Evolutionary conservation across 2,113 vertebrate species (phyloP).

Genomic region (Syngnathus typhle): DNA sequence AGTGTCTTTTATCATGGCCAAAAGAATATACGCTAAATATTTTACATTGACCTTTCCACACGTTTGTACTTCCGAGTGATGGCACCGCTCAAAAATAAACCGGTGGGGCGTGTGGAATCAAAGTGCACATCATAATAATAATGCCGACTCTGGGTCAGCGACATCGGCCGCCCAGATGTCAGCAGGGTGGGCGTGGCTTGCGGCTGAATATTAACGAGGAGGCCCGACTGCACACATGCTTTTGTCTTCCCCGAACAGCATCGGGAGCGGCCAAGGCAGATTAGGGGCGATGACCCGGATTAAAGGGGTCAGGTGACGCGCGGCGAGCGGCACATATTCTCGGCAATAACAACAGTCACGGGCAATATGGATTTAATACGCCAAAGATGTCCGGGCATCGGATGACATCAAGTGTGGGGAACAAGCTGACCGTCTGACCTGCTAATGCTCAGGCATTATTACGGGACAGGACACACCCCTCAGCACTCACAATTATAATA

Average conservation of each 20-base stretch:
- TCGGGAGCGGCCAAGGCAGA: slow-evolving; percentile 39
- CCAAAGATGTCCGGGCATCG: no score
- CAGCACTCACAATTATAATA: no score
- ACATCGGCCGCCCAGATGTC: slow-evolving; percentile 54
- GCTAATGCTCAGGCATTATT: no score
- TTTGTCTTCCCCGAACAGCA: slow-evolving; percentile 32
- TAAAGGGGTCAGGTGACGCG: slow-evolving; percentile 39
- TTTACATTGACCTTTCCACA: no score
- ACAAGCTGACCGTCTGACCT: no score
- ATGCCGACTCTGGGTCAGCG: slow-evolving; percentile 11
- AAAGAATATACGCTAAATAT: no score
- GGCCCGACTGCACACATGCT: slow-evolving; percentile 33
- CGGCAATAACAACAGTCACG: background rate
- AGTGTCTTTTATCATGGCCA: no score
- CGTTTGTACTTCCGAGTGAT: no score
- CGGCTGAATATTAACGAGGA: slow-evolving; percentile 51
- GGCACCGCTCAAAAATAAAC: no score
- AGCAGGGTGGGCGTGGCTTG: slow-evolving; percentile 30
- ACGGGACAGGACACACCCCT: no score
- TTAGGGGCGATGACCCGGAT: slow-evolving; percentile 55
- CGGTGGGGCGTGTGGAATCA: background rate
- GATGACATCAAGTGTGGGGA: background rate
- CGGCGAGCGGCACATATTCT: background rate
- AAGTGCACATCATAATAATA: slow-evolving; percentile 29
- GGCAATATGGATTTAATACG: no score